Evolutionary conservation across 2,888 invertebrate genomes (phyloP), one percentile per base, ranked within the genome.

Genomic region (Nasonia oneida): DNA sequence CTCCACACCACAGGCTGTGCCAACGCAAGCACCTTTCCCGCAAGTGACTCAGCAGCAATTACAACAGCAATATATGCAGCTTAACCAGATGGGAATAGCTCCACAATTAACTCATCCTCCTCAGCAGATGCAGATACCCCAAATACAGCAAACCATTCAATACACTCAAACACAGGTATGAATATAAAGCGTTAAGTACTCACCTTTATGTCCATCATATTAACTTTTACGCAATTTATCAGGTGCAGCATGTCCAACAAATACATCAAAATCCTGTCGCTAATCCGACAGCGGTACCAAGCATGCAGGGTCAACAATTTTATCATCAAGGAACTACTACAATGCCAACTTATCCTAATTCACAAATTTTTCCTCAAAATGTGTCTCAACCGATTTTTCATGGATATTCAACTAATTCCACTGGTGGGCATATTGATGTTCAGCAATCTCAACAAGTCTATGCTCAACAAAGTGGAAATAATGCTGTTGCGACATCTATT

Each of bases 61-160:
- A 87, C 95, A 95, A 88, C 95, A 94, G 73, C 94, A 95, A 89
- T 93, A 94, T 57, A 94, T 95, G 79, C 93, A 93, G 85, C 89
- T 92, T 71, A 95, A 95, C 88, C 95, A 95, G 89, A 94, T 95
- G 90, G 94, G 94, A 80, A 91, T 95, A 39, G 90, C 90, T 37
- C 88, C 88, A 1, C 92, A 92, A 79, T 89, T 90, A 81, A 89
- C 91, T 67, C 88, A 89, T 57, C 78, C 89, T 70, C 88, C 89
- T 0, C 91, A 91, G 1, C 91, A 91, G 80, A 85, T 88, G 39
- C 91, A 90, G 82, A 89, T 90, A 71, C 89, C 88, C n/a, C 88
- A 88, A 70, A 87, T 89, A 70, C 91, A 90, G 74, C 90, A 90
- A 80, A 90, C 90, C 79, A 90, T 90, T 89, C 92, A 90, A 80